A percentile compares a stretch with the other conserved stretches of the same genome.
phyloP scores from a whole-genome alignment of 2,113 vertebrate species.

The Gobio gobio region DNA sequence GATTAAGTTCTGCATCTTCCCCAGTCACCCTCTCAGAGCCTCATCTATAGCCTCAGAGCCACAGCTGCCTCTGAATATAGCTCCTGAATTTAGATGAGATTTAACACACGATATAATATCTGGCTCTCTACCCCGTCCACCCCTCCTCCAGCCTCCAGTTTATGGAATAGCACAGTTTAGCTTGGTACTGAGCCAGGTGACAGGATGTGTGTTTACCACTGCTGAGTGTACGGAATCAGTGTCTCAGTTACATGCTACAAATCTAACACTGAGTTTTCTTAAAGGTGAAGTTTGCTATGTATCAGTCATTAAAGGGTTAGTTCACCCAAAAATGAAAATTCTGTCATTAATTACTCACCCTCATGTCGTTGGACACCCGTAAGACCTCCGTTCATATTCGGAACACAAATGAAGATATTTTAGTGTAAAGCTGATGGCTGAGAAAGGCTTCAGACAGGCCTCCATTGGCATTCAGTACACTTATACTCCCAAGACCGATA shows the following conservation, averaged over 20 bases:
- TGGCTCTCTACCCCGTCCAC: conserved; percentile 48
- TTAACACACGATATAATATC: conserved; percentile 62
- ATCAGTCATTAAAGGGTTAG: neutral
- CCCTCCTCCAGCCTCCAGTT: neutral
- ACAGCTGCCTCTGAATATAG: conserved; percentile 64
- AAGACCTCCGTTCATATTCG: too few species aligned
- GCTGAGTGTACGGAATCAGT: neutral
- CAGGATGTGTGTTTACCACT: neutral
- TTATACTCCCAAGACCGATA: too few species aligned
- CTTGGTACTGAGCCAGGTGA: neutral
- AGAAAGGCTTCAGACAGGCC: too few species aligned
- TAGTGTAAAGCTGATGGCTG: too few species aligned
- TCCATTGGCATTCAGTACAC: too few species aligned
- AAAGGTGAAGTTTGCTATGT: neutral
- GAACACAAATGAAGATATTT: too few species aligned
- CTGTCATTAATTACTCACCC: too few species aligned
- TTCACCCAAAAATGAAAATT: too few species aligned
- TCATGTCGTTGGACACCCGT: too few species aligned
- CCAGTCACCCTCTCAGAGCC: conserved; percentile 30
- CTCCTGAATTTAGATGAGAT: conserved; percentile 63
- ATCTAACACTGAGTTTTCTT: neutral
- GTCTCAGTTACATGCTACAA: neutral
- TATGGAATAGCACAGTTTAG: conserved; percentile 47
- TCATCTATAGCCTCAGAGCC: neutral
- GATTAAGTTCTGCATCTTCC: too few species aligned